These are phyloP conservation scores for Strix aluco DNA, from an alignment of 2,113 vertebrate species.

Conservation along the genomic window DNA sequence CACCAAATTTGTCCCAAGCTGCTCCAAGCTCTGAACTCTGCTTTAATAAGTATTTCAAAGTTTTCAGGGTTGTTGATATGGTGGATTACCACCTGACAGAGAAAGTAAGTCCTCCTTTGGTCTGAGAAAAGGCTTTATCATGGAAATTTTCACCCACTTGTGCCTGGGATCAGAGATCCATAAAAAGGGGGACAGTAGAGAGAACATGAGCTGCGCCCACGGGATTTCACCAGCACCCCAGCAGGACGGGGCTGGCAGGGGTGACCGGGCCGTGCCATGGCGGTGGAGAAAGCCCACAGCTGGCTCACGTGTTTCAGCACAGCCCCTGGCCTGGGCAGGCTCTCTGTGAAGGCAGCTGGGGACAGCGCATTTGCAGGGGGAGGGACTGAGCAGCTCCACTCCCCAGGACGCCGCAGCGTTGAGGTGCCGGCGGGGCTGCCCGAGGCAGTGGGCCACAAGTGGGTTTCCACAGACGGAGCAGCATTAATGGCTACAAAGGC, in stretches of 20 bases:
- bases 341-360: background rate
- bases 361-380: background rate
- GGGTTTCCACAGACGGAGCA: background rate
- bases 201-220: background rate
- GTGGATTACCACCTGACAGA: background rate
- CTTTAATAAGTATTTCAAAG: background rate
- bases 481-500: background rate
- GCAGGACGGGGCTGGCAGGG: rapidly evolving
- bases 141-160: background rate
- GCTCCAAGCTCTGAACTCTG: background rate
- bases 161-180: background rate
- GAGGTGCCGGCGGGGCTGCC: background rate
- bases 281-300: background rate
- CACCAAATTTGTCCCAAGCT: background rate
- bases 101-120: background rate
- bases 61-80: background rate
- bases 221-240: rapidly evolving
- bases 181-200: background rate
- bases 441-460: background rate
- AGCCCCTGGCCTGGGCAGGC: background rate
- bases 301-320: background rate
- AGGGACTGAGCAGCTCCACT: background rate
- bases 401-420: background rate
- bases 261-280: rapidly evolving
- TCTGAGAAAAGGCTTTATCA: background rate